These are phyloP conservation scores for Orestias chungarensis DNA, from an alignment of 2,797 vertebrate genomes.

Conservation along the genomic window DNA sequence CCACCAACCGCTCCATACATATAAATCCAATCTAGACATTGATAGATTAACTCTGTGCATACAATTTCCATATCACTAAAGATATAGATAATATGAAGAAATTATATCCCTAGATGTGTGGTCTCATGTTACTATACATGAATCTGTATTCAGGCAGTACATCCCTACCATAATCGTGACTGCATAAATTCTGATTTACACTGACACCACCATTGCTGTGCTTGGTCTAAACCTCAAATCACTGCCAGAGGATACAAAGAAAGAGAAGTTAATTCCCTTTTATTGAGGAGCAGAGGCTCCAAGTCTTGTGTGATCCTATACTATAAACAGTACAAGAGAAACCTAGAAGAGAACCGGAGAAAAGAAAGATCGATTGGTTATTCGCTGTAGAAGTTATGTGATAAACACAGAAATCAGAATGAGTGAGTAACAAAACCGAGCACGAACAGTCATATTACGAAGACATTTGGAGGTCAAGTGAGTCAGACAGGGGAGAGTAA, in stretches of 20 bases:
- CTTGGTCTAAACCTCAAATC: slow-evolving; percentile 33
- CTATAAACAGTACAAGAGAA: slow-evolving; percentile 16
- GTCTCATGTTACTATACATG: slow-evolving; percentile 29
- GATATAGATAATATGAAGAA: neutral
- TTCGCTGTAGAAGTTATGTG: slow-evolving; percentile 14
- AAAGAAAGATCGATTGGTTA: slow-evolving; percentile 10
- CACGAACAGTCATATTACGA: slow-evolving; percentile 6
- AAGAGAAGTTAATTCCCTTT: slow-evolving; percentile 49
- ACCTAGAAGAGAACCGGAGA: neutral
- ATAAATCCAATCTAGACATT: neutral
- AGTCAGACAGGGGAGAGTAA: slow-evolving; percentile 23
- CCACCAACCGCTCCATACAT: neutral
- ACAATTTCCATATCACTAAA: neutral
- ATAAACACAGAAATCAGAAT: slow-evolving; percentile 32
- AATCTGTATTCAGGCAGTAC: slow-evolving; percentile 45
- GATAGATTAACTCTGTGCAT: neutral
- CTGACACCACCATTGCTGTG: slow-evolving; percentile 36
- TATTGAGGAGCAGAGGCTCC: slow-evolving; percentile 24
- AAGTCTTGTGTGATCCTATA: slow-evolving; percentile 16
- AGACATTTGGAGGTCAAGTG: slow-evolving; percentile 45
- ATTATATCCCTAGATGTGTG: neutral
- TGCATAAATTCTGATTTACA: slow-evolving; percentile 39
- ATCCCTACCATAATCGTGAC: slow-evolving; percentile 33
- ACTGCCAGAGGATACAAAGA: slow-evolving; percentile 46
- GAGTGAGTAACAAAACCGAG: neutral